Percentiles rank a stretch among this genome's conserved stretches.
These are phyloP conservation scores for Brachypodius melanocephalos DNA, from an alignment of 2,113 vertebrate species.

Conservation along the genomic window DNA sequence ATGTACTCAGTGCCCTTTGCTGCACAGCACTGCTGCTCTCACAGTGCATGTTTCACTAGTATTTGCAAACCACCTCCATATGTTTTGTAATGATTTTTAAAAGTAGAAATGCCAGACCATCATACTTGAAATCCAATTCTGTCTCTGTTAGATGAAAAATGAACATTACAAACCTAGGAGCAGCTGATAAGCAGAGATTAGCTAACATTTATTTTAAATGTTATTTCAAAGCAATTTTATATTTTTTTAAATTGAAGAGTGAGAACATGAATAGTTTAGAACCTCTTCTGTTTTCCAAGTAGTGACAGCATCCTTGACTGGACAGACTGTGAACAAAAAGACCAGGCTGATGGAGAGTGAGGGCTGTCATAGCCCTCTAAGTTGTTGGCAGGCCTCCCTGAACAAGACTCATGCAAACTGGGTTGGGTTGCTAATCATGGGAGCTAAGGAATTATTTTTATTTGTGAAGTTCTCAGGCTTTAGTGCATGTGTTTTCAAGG, in stretches of 20 bases:
- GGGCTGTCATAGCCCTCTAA: neutral
- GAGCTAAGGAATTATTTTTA: neutral
- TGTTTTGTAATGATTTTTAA: neutral
- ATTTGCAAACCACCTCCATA: neutral
- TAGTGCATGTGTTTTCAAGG: neutral
- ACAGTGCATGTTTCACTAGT: neutral
- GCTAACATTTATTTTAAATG: neutral
- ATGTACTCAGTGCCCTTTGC: neutral
- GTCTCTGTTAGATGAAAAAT: neutral
- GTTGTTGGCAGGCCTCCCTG: neutral
- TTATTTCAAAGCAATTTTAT: neutral
- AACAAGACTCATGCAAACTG: neutral
- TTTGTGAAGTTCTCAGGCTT: neutral
- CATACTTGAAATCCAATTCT: neutral
- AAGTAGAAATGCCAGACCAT: neutral
- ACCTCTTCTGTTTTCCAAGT: neutral
- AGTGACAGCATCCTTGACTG: neutral
- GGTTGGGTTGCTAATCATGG: neutral
- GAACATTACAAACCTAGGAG: neutral
- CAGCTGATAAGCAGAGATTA: neutral
- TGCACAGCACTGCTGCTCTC: neutral
- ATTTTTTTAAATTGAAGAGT: neutral
- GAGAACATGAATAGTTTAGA: neutral
- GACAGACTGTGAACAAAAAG: neutral
- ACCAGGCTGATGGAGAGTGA: accelerated